A percentile compares a stretch with the other conserved stretches of the same genome.
phyloP scores from a whole-genome alignment of 2,888 invertebrate species.

The Xiphydria camelus region DNA sequence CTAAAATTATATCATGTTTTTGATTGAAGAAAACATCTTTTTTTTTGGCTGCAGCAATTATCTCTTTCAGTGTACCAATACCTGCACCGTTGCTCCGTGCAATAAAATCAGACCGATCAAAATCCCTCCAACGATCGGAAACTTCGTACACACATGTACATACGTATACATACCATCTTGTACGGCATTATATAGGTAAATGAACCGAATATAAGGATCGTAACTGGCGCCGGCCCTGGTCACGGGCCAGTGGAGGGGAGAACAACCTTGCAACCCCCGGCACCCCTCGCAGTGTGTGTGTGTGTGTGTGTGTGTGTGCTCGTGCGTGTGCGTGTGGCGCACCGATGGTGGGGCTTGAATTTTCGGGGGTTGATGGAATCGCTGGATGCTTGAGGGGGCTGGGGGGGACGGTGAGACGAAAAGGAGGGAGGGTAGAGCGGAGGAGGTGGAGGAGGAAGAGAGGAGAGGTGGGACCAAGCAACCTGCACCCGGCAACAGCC shows the following conservation, averaged over 20 bases:
- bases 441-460: conserved; percentile 11
- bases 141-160: too few relatives aligned
- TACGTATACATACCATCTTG: too few relatives aligned
- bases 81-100: too few relatives aligned
- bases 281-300: conserved; percentile 23
- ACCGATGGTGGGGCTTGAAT: conserved; percentile 18
- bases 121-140: too few relatives aligned
- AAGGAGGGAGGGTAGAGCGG: conserved; percentile 25
- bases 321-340: conserved; percentile 12
- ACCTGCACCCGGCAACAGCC: conserved; percentile 56
- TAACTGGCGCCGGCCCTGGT: conserved; percentile 37
- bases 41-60: too few relatives aligned
- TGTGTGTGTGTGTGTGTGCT: conserved; percentile 7
- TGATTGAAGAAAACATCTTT: too few relatives aligned
- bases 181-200: too few relatives aligned
- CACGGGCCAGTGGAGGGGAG: conserved; percentile 35
- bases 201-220: too few relatives aligned
- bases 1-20: too few relatives aligned
- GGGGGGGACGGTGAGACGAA: conserved; percentile 21
- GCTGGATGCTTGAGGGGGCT: conserved; percentile 4
- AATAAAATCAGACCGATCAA: too few relatives aligned
- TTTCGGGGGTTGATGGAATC: conserved; percentile 17
- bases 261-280: conserved; percentile 47
- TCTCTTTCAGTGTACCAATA: too few relatives aligned
- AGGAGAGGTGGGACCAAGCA: conserved; percentile 36